These are phyloP conservation scores for Argyresthia goedartella DNA, from an alignment of 2,888 invertebrate species.

Conservation along the genomic window DNA sequence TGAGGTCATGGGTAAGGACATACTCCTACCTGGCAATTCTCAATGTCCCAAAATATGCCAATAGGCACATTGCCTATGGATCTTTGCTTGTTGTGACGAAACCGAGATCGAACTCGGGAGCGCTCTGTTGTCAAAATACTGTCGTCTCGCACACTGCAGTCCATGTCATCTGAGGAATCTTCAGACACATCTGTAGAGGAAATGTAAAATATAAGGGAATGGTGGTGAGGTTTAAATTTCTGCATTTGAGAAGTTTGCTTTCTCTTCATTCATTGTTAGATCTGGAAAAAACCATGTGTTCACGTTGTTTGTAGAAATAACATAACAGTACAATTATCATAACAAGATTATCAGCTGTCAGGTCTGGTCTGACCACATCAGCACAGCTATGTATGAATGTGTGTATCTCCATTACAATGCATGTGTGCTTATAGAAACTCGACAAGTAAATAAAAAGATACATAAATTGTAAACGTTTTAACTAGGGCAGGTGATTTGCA, in stretches of 20 bases:
- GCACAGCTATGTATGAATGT: too few relatives aligned
- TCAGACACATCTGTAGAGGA: constrained; percentile 45
- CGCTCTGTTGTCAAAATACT: constrained; percentile 35
- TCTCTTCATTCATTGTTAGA: not conserved
- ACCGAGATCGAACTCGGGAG: constrained; percentile 46
- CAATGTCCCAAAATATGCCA: constrained; percentile 95
- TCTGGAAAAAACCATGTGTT: too few relatives aligned
- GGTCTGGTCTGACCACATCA: too few relatives aligned
- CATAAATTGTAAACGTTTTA: too few relatives aligned
- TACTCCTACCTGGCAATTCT: constrained; percentile 81
- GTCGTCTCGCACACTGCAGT: constrained; percentile 35
- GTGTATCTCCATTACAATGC: too few relatives aligned
- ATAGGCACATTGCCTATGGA: constrained; percentile 65
- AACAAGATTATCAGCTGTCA: too few relatives aligned
- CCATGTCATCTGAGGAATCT: constrained; percentile 54
- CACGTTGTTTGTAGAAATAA: too few relatives aligned
- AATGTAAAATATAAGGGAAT: not conserved
- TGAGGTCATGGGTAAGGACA: not conserved
- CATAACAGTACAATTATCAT: too few relatives aligned
- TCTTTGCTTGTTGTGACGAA: constrained; percentile 47
- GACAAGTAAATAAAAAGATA: too few relatives aligned
- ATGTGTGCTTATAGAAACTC: too few relatives aligned
- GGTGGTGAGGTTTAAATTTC: too few relatives aligned
- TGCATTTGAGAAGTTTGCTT: not conserved
- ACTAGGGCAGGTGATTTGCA: too few relatives aligned